phyloP scores from a whole-genome alignment of 2,888 invertebrate genomes.

The Athalia rosae region DNA sequence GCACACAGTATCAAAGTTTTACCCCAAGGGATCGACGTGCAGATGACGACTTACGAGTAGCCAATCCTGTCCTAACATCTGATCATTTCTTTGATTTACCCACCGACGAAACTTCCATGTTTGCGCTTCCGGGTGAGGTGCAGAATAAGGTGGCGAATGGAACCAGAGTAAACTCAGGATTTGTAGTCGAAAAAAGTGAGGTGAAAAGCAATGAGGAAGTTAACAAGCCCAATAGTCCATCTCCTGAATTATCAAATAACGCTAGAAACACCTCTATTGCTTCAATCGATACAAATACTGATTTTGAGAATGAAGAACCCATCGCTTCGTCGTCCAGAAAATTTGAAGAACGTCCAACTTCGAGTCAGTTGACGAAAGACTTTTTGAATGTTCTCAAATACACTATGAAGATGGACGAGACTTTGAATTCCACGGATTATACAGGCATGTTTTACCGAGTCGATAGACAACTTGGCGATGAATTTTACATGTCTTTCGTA shows the following conservation, averaged over 20 bases:
- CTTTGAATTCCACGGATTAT: not conserved
- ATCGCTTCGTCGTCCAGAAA: conserved; percentile 14
- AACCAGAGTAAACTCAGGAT: not conserved
- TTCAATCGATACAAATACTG: not conserved
- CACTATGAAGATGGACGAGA: conserved; percentile 30
- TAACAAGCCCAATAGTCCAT: not conserved
- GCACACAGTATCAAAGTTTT: conserved; percentile 11
- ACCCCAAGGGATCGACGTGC: too few species aligned
- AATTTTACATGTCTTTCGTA: not conserved
- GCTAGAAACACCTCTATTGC: not conserved
- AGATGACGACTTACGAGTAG: too few species aligned
- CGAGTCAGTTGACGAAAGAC: conserved; percentile 11
- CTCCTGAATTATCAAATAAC: conserved; percentile 2
- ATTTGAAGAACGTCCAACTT: not conserved
- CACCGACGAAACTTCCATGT: not conserved
- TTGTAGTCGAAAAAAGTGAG: conserved; percentile 1
- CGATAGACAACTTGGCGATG: too few species aligned
- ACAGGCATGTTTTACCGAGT: not conserved
- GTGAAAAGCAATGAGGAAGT: not conserved
- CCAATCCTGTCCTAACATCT: not conserved
- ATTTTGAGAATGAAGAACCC: not conserved
- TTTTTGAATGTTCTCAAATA: conserved; percentile 33
- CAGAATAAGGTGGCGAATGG: not conserved
- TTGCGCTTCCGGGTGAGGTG: not conserved
- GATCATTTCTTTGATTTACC: not conserved